Conservation (phyloP, 2,113 vertebrate species). For the Psettodes erumei region DNA sequence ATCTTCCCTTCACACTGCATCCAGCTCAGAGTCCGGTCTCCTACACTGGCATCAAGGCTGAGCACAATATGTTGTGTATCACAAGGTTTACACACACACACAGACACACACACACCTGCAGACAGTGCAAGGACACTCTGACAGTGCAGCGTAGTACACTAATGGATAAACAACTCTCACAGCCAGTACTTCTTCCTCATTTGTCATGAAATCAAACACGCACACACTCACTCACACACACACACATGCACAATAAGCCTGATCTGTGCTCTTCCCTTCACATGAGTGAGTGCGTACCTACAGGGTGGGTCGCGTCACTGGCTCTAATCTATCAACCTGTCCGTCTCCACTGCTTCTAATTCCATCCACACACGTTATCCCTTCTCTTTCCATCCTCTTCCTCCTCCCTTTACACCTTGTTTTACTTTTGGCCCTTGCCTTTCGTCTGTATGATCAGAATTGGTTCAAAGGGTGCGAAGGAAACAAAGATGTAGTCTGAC, state of each 20-base stretch:
- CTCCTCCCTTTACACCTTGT: too few species aligned
- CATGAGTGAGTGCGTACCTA: slow-evolving; percentile 42
- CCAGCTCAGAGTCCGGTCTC: slow-evolving; percentile 47
- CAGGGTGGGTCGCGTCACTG: slow-evolving; percentile 60
- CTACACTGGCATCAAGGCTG: slow-evolving; percentile 25
- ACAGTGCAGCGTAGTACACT: slow-evolving; percentile 56
- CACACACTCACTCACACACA: neutral
- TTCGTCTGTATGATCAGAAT: neutral
- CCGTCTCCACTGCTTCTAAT: slow-evolving; percentile 52
- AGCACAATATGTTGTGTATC: slow-evolving; percentile 35
- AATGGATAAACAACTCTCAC: slow-evolving; percentile 54
- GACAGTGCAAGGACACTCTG: slow-evolving; percentile 47
- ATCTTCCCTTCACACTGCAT: slow-evolving; percentile 50
- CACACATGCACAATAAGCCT: slow-evolving; percentile 21
- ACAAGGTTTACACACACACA: slow-evolving; percentile 2
- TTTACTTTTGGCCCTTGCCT: neutral
- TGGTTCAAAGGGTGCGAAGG: neutral
- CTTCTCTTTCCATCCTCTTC: neutral
- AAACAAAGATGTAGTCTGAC: neutral
- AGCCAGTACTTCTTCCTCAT: slow-evolving; percentile 50
- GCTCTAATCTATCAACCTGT: slow-evolving; percentile 70
- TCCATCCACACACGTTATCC: slow-evolving; percentile 36
- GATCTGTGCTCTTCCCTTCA: slow-evolving; percentile 33
- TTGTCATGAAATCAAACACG: slow-evolving; percentile 54
- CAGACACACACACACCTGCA: slow-evolving; percentile 27